These are phyloP conservation scores for Notolepis coatsorum DNA, from an alignment of 2,797 vertebrate species.

Conservation along the genomic window DNA sequence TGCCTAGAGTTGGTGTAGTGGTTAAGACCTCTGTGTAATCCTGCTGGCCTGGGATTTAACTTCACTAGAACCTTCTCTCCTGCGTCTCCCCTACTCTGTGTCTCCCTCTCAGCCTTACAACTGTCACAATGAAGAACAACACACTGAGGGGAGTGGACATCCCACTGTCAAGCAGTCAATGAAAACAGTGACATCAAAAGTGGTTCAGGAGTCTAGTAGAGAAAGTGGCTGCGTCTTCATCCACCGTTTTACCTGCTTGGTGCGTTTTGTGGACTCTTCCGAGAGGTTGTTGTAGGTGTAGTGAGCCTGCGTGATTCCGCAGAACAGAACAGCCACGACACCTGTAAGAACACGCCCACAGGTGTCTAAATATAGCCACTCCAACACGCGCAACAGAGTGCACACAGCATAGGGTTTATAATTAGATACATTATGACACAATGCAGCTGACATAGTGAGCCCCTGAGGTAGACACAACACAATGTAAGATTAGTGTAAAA, in stretches of 20 bases:
- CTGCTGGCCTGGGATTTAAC: too few species aligned
- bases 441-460: neutral
- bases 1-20: too few species aligned
- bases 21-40: too few species aligned
- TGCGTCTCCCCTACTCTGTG: too few species aligned
- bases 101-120: too few species aligned
- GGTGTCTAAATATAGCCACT: neutral
- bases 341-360: conserved; percentile 74
- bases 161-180: too few species aligned
- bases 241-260: conserved; percentile 90
- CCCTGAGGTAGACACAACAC: neutral
- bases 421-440: neutral
- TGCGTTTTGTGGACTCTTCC: conserved; percentile 91
- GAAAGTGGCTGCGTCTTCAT: too few species aligned
- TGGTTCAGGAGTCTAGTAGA: too few species aligned
- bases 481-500: neutral
- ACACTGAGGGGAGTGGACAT: too few species aligned
- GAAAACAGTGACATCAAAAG: neutral
- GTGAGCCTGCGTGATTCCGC: conserved; percentile 97
- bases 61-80: too few species aligned
- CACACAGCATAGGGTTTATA: neutral
- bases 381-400: neutral
- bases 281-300: conserved; percentile 98
- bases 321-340: conserved; percentile 97
- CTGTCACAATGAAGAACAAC: too few species aligned